Conservation (phyloP, 1,140 invertebrate genomes). For the Formica exsecta region DNA sequence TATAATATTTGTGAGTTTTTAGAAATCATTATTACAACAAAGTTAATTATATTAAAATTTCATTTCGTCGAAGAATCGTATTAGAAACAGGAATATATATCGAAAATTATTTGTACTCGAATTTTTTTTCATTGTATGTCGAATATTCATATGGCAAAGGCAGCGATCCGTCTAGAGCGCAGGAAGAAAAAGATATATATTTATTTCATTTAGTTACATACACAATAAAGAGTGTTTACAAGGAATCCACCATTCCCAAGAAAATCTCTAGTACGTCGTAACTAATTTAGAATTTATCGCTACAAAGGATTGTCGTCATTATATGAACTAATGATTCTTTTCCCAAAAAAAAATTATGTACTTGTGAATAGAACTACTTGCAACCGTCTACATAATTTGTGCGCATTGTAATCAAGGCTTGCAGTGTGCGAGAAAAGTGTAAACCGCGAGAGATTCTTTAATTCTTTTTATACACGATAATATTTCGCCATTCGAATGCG, state of each 20-base stretch:
- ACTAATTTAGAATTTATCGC: slow-evolving; percentile 18
- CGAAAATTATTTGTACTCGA: slow-evolving; percentile 23
- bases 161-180: not conserved
- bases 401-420: not conserved
- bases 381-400: not conserved
- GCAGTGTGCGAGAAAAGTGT: slow-evolving; percentile 26
- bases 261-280: not conserved
- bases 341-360: not conserved
- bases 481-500: not conserved
- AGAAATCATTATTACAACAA: not conserved
- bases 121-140: not conserved
- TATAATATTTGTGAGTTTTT: not conserved
- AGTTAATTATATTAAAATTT: slow-evolving; percentile 2
- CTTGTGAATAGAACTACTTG: slow-evolving; percentile 1
- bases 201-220: slow-evolving; percentile 38
- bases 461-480: slow-evolving; percentile 20
- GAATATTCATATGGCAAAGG: not conserved
- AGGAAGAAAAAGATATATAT: not conserved
- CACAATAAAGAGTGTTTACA: slow-evolving; percentile 16
- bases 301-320: not conserved
- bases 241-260: not conserved
- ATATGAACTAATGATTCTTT: slow-evolving; percentile 6
- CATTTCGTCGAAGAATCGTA: not conserved
- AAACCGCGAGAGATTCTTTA: slow-evolving; percentile 34
- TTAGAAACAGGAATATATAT: slow-evolving; percentile 14